These are phyloP conservation scores for Diachrysia chrysitis DNA, from an alignment of 2,888 invertebrate genomes.

Conservation along the genomic window DNA sequence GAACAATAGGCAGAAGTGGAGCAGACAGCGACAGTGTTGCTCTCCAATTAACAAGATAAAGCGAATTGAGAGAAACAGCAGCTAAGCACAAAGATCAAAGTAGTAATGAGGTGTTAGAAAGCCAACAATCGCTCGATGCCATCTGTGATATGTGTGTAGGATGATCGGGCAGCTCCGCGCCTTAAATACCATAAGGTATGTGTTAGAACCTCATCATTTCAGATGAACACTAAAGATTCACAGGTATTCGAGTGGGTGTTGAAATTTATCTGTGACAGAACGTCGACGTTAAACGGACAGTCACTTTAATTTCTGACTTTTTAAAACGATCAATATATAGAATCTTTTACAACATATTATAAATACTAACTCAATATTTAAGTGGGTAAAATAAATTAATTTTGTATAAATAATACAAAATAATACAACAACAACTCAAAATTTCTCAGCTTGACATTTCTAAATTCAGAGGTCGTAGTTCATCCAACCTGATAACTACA, in stretches of 20 bases:
- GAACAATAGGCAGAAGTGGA: conserved; percentile 81
- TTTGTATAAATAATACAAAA: too few species aligned
- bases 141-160: conserved; percentile 59
- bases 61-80: conserved; percentile 72
- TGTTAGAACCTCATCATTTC: conserved; percentile 37
- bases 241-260: conserved; percentile 47
- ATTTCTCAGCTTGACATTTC: not conserved
- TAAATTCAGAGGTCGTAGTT: conserved; percentile 11
- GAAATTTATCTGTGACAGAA: conserved; percentile 45
- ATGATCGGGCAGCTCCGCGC: conserved; percentile 40
- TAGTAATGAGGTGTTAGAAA: conserved; percentile 70
- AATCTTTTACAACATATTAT: not conserved
- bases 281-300: conserved; percentile 42
- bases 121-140: conserved; percentile 69
- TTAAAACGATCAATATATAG: not conserved
- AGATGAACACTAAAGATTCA: conserved; percentile 50
- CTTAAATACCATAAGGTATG: conserved; percentile 37
- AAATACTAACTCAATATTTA: conserved; percentile 3
- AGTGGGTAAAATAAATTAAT: too few species aligned
- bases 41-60: conserved; percentile 79
- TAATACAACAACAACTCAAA: too few species aligned
- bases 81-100: conserved; percentile 63
- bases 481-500: conserved; percentile 13
- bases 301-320: conserved; percentile 37
- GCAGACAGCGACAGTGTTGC: conserved; percentile 67